phyloP scores from a whole-genome alignment of 2,113 vertebrate genomes.

The Sclerurus mexicanus region DNA sequence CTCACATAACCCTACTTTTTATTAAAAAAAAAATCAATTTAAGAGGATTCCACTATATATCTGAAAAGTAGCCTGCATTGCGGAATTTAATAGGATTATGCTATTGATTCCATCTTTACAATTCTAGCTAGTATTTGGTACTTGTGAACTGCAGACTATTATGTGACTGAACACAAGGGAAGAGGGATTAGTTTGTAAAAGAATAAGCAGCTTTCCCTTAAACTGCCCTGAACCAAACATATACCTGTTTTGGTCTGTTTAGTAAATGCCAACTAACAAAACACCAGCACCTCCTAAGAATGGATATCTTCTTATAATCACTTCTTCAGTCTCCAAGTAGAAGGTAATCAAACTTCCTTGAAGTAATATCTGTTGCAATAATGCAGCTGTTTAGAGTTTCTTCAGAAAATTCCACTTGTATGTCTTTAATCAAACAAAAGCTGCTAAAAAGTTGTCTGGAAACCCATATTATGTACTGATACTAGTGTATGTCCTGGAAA shows the following conservation, averaged over 20 bases:
- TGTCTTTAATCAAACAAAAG: background rate
- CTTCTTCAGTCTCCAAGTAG: background rate
- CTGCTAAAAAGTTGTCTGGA: background rate
- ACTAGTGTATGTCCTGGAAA: background rate
- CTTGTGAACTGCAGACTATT: slow-evolving; percentile 60
- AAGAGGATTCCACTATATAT: slow-evolving; percentile 70
- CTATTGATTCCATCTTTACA: slow-evolving; percentile 73
- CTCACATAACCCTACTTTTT: slow-evolving; percentile 52
- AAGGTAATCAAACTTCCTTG: background rate
- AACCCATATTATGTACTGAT: background rate
- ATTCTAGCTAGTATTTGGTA: slow-evolving; percentile 52
- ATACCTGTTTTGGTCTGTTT: slow-evolving; percentile 49
- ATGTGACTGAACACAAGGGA: slow-evolving; percentile 63
- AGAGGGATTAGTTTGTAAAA: slow-evolving; percentile 66
- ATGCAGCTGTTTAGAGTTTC: background rate
- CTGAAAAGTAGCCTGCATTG: slow-evolving; percentile 70
- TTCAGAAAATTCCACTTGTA: background rate
- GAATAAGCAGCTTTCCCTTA: slow-evolving; percentile 66
- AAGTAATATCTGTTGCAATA: background rate
- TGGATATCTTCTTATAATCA: background rate
- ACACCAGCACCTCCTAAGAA: background rate
- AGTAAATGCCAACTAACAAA: slow-evolving; percentile 52
- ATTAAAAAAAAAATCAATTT: slow-evolving; percentile 67
- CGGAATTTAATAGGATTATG: slow-evolving; percentile 78
- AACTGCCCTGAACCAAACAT: slow-evolving; percentile 24